These are phyloP conservation scores for Tanypteryx hageni DNA, from an alignment of 2,888 invertebrate species.

Conservation along the genomic window DNA sequence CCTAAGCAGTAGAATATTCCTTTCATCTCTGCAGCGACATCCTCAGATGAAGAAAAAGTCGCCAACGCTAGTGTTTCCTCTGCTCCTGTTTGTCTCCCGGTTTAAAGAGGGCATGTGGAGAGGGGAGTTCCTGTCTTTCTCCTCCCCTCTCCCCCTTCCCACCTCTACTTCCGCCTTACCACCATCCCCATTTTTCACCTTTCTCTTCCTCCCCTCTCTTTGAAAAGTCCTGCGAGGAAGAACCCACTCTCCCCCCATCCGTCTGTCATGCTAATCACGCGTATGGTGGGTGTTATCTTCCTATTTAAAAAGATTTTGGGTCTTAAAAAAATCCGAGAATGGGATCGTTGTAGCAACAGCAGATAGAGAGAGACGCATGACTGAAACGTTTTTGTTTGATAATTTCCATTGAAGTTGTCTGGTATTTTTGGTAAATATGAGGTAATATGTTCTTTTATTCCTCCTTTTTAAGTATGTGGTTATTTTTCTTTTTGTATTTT, in stretches of 20 bases:
- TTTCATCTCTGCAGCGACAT: conserved; percentile 23
- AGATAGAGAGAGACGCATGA: too few species aligned
- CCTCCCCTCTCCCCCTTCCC: neutral
- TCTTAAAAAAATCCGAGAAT: neutral
- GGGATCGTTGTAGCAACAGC: too few species aligned
- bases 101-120: neutral
- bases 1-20: conserved; percentile 9
- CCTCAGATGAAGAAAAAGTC: conserved; percentile 30
- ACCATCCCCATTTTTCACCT: neutral
- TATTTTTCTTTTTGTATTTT: too few species aligned
- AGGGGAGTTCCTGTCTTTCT: neutral
- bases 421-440: too few species aligned
- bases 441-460: too few species aligned
- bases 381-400: too few species aligned
- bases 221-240: neutral
- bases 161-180: neutral
- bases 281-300: neutral
- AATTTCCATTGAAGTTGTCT: too few species aligned
- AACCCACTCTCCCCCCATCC: neutral
- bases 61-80: neutral
- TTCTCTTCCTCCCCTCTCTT: neutral
- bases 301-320: neutral
- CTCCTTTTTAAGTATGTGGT: too few species aligned
- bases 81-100: neutral
- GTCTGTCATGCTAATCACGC: conserved; percentile 21